Evolutionary conservation across 2,888 invertebrate species (phyloP).

Genomic region (Artemia sinica): DNA sequence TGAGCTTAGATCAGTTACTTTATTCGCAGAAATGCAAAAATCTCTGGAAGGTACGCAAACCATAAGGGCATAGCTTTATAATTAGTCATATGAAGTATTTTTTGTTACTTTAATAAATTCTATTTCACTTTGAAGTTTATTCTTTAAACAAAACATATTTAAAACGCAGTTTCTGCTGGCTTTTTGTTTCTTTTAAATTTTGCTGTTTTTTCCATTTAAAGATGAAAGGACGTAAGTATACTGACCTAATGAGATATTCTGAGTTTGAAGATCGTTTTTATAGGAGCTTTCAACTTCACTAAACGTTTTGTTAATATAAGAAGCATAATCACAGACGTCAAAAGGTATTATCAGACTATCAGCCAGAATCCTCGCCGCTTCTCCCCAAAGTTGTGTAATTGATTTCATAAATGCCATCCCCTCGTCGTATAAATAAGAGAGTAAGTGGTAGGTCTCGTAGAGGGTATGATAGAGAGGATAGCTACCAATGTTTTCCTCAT

Average conservation of each 20-base stretch:
- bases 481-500: conserved; percentile 24
- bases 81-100: too few relatives aligned
- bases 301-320: conserved; percentile 21
- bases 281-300: conserved; percentile 17
- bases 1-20: too few relatives aligned
- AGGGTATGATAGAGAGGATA: conserved; percentile 34
- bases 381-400: conserved; percentile 28
- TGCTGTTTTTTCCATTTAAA: too few relatives aligned
- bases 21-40: too few relatives aligned
- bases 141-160: too few relatives aligned
- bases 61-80: too few relatives aligned
- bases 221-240: not conserved
- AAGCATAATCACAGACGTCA: conserved; percentile 28
- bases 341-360: conserved; percentile 32
- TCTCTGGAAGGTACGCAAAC: too few relatives aligned
- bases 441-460: conserved; percentile 31
- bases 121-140: too few relatives aligned
- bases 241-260: conserved; percentile 21
- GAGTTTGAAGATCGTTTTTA: conserved; percentile 13
- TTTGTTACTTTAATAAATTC: too few relatives aligned
- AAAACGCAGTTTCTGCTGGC: too few relatives aligned
- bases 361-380: conserved; percentile 30
- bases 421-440: conserved; percentile 30
- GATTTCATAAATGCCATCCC: conserved; percentile 28
- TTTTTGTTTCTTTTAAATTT: too few relatives aligned